Base-by-base conservation (phyloP, 2,888 invertebrate species). In the Erebia aethiops region DNA sequence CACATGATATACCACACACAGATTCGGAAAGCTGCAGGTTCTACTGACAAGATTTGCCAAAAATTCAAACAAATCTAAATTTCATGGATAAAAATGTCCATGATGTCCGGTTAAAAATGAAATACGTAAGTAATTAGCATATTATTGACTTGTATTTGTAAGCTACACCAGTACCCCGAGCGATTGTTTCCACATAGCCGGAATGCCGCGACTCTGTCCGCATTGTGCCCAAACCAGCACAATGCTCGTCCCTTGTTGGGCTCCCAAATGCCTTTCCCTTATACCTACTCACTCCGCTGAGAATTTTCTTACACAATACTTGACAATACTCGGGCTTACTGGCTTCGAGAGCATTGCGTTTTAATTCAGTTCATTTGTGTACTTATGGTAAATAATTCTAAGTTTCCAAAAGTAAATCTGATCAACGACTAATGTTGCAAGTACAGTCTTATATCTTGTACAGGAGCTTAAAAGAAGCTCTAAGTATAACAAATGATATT, bases 211-310 rank as follows among this genome's bases (percentile, higher is more conserved):
- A 1, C 41, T 41, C 60, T n/a, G 60, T 41, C 60, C 62, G 61
- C 18, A 26, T 56, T 26, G 56, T 62, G 49, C 62, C 49, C 62
- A 9, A 62, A 62, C 62, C 21, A 49, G 62, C 62, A 62, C 62
- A 62, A 62, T 62, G 41, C 43, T 3, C 62, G 49, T 11, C 46
- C 41, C 60, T 41, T 41, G 60, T 26, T 13, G 21, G 56, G 56
- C 26, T 26, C 26, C 4, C 21, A 18, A 49, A 62, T 62, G 62
- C 62, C 62, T 62, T 62, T 41, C 13, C 62, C 62, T 62, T 62
- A 62, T 62, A 62, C n/a, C n/a, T n/a, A n/a, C n/a, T n/a, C n/a
- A n/a, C 62, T 62, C 21, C 21, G 46, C 7, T 46, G 49, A 35
- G 7, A 35, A 35, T 35, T 18, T 18, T 14, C 62, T 49, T 49